Evolutionary conservation across 2,797 vertebrate genomes (phyloP).

Genomic region (Pyrocephalus nanus): DNA sequence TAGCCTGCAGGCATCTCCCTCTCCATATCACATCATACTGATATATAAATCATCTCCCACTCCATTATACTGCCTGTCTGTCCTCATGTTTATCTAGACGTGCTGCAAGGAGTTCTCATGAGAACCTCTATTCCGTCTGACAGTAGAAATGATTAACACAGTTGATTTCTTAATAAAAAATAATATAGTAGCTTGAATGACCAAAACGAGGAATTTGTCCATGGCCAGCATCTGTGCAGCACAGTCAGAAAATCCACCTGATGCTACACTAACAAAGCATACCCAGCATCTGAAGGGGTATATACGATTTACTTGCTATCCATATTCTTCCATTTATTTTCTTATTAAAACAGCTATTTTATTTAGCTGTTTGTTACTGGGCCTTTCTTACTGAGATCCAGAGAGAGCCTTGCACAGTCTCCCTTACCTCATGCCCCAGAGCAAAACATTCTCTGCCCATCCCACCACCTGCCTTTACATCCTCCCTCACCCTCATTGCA

Average conservation of each 20-base stretch:
- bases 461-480: background rate
- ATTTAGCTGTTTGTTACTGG: background rate
- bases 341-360: background rate
- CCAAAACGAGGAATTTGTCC: background rate
- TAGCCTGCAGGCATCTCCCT: background rate
- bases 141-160: background rate
- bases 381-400: background rate
- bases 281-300: accelerated
- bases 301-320: accelerated
- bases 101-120: background rate
- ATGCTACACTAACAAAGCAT: background rate
- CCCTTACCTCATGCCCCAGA: accelerated
- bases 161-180: background rate
- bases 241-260: accelerated
- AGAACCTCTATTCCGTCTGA: background rate
- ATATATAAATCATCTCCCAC: background rate
- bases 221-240: background rate
- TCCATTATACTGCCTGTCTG: accelerated
- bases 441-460: background rate
- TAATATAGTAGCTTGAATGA: background rate
- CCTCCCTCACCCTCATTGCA: background rate
- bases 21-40: accelerated
- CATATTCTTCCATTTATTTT: background rate
- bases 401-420: background rate
- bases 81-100: background rate